Evolutionary conservation across 1,140 invertebrate genomes (phyloP).

Genomic region (Pseudachorutes palmiensis): DNA sequence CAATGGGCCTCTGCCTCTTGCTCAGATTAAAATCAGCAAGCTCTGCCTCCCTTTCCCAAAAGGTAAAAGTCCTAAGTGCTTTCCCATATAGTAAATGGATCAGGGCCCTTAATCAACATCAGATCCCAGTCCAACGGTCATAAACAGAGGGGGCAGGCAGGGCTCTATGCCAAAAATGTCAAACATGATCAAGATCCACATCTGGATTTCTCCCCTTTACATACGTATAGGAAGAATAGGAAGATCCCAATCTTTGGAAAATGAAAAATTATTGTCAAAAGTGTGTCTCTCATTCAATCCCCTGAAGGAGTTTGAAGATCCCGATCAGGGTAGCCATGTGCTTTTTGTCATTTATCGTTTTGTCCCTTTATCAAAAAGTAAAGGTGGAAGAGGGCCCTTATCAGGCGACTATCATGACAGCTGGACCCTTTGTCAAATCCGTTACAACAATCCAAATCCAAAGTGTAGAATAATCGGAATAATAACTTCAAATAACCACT

Average conservation of each 20-base stretch:
- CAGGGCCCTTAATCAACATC: neutral
- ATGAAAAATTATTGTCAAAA: slow-evolving; percentile 36
- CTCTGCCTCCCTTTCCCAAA: neutral
- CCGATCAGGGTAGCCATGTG: slow-evolving; percentile 1
- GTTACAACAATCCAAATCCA: too few relatives aligned
- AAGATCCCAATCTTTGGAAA: slow-evolving; percentile 15
- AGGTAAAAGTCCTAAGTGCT: neutral
- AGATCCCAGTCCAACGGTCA: too few relatives aligned
- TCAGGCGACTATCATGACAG: slow-evolving; percentile 39
- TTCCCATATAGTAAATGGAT: neutral
- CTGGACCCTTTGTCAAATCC: slow-evolving; percentile 9
- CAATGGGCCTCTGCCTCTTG: neutral
- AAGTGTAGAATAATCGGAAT: too few relatives aligned
- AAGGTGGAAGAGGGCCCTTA: slow-evolving; percentile 21
- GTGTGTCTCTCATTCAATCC: slow-evolving; percentile 21
- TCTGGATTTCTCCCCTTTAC: neutral
- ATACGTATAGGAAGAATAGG: neutral
- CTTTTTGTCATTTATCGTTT: slow-evolving; percentile 3
- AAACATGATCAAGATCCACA: slow-evolving; percentile 26
- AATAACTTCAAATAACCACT: neutral
- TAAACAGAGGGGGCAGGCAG: too few relatives aligned
- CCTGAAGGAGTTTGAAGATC: neutral
- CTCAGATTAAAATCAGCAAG: neutral
- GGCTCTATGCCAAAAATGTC: slow-evolving; percentile 6
- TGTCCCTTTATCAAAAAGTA: neutral